Percentiles rank a stretch among this genome's conserved stretches.
These are phyloP conservation scores for Lycocerus yunnanus DNA, from an alignment of 2,888 invertebrate species.

Conservation along the genomic window DNA sequence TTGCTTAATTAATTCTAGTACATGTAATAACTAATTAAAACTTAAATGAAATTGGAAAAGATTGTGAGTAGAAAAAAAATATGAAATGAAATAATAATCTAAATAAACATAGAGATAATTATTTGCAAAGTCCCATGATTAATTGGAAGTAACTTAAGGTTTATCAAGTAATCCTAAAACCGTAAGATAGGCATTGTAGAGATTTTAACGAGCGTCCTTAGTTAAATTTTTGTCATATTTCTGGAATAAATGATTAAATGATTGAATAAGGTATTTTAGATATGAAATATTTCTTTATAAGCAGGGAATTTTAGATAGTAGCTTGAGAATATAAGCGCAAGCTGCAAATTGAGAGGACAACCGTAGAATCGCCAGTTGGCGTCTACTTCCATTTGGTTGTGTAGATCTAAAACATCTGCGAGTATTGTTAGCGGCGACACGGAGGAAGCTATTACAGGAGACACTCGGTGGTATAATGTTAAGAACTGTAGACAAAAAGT, in stretches of 20 bases:
- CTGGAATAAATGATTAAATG: not conserved
- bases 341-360: conserved; percentile 25
- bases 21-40: too few relatives aligned
- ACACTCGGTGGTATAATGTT: conserved; percentile 49
- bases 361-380: conserved; percentile 31
- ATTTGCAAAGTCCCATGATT: not conserved
- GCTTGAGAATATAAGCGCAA: not conserved
- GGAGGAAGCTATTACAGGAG: conserved; percentile 52
- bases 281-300: not conserved
- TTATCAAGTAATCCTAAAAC: not conserved
- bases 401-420: conserved; percentile 45
- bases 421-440: conserved; percentile 47
- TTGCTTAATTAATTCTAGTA: too few relatives aligned
- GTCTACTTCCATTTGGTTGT: conserved; percentile 22
- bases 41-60: not conserved
- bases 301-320: not conserved
- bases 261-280: not conserved
- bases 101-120: not conserved
- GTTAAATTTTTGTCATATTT: not conserved
- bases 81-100: not conserved
- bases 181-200: not conserved
- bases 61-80: not conserved
- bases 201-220: not conserved
- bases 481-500: conserved; percentile 47
- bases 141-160: not conserved